Percentiles rank a stretch among this genome's conserved stretches.
Evolutionary conservation across 2,113 vertebrate genomes (phyloP).

Genomic region (Lepisosteus osseus): DNA sequence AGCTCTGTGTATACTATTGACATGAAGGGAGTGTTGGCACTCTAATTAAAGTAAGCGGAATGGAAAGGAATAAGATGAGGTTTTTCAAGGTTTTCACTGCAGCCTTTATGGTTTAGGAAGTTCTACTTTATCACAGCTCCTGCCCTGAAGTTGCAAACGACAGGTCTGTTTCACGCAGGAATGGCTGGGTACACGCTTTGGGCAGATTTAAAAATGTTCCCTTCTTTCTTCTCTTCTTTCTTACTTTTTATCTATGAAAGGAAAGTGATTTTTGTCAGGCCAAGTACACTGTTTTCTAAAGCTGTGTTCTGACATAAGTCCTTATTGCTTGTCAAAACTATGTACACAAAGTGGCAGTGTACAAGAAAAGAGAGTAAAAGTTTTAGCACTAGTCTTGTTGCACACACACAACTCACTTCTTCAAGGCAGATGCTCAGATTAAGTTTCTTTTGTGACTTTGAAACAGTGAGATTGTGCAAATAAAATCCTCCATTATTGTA

Average conservation of each 20-base stretch:
- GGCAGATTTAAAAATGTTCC: background rate
- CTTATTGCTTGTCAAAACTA: background rate
- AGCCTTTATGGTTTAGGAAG: conserved; percentile 1
- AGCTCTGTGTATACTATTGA: conserved; percentile 1
- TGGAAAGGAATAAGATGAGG: conserved; percentile 25
- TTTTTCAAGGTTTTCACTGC: conserved; percentile 25
- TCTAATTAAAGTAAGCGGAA: conserved; percentile 29
- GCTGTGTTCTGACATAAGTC: background rate
- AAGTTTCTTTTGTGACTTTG: no score
- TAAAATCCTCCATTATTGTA: no score
- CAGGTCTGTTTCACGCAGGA: conserved; percentile 1
- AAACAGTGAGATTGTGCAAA: no score
- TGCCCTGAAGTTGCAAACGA: background rate
- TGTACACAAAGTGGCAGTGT: no score
- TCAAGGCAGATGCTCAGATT: no score
- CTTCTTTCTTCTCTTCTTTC: background rate
- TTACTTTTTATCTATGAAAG: background rate
- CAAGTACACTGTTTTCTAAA: background rate
- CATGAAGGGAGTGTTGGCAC: background rate
- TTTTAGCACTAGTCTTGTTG: background rate
- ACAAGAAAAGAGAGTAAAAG: background rate
- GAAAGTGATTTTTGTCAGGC: background rate
- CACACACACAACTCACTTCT: no score
- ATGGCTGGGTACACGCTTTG: background rate
- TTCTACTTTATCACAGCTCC: conserved; percentile 14